Base-by-base conservation (phyloP, 2,797 vertebrate species). In the Nannoperca obscura region DNA sequence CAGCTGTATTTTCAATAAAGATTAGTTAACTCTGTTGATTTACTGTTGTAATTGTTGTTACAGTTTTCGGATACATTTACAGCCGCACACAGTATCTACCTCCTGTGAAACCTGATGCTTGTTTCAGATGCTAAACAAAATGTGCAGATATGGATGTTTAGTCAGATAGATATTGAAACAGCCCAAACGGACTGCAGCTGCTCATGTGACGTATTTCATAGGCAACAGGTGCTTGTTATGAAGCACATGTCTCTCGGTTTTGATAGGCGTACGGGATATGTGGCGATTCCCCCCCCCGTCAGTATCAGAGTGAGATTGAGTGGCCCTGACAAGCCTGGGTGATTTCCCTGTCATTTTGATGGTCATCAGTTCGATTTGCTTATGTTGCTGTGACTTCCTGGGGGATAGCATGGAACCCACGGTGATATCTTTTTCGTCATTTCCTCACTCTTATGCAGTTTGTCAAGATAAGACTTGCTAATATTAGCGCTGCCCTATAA, bases 281-380 rank as follows among this genome's bases (percentile, higher is more conserved):
- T 63, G 71, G 50, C 74, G 61, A 69, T 86, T 60, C 42, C 74
- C 63, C 59, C 46, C 40, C 69, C 57, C 65, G 80, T 86, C 57
- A 65, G 81, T 62, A 27, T 88, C 80, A 58, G 49, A 57, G 50
- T 80, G 82, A 93, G 66, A 83, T 52, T 80, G 78, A 92, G 67
- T 57, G 42, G 77, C 74, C 52, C 17, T 89, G 92, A 92, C 85
- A 78, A 77, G 82, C 52, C 76, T 42, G 57, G 71, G 60, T 83
- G 83, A 81, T 87, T 87, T 88, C 54, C 78, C 78, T 90, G 92
- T 93, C 92, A 88, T 88, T 90, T 87, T 81, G 82, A 90, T 83
- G 79, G 81, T 83, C 82, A 86, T 88, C 83, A 76, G 68, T 89
- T 88, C 61, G 55, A 90, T 90, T 92, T 84, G 71, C 74, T 86